These are phyloP conservation scores for Dendrolimus kikuchii DNA, from an alignment of 1,140 invertebrate genomes.

Conservation along the genomic window DNA sequence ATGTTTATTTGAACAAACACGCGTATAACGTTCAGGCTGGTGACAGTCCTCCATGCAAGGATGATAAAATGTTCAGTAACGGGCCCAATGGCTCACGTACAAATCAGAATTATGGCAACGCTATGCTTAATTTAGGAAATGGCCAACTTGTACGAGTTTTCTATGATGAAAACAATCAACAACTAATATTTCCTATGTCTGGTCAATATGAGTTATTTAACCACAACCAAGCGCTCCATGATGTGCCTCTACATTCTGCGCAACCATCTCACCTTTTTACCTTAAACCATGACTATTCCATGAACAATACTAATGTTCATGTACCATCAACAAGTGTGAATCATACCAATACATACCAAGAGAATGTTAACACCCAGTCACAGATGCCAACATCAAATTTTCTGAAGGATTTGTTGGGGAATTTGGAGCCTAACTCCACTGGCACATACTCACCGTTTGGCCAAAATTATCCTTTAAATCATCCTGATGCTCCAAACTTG, in stretches of 20 bases:
- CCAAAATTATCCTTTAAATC: constrained; percentile 62
- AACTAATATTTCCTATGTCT: constrained; percentile 59
- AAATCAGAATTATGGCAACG: constrained; percentile 58
- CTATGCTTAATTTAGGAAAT: constrained; percentile 59
- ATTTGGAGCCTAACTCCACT: constrained; percentile 85
- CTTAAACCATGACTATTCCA: constrained; percentile 45
- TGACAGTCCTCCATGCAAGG: constrained; percentile 33
- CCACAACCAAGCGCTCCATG: constrained; percentile 44
- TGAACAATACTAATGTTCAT: constrained; percentile 43
- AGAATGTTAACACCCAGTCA: constrained; percentile 30
- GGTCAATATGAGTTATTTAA: constrained; percentile 63
- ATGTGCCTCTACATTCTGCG: constrained; percentile 34
- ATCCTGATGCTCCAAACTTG: constrained; percentile 46
- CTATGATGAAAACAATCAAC: constrained; percentile 64
- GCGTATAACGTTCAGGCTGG: constrained; percentile 38
- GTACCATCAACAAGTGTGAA: constrained; percentile 28
- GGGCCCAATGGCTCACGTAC: constrained; percentile 33
- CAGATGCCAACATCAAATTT: constrained; percentile 46
- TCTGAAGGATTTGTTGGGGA: constrained; percentile 85
- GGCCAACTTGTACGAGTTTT: constrained; percentile 58
- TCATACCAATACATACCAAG: constrained; percentile 32
- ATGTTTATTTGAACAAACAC: constrained; percentile 54
- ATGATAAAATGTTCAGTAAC: constrained; percentile 44
- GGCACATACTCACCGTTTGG: constrained; percentile 89
- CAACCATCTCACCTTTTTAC: constrained; percentile 42